Percentiles rank a stretch among this genome's conserved stretches.
Evolutionary conservation across 2,888 invertebrate genomes (phyloP).

Genomic region (Rhingia rostrata): DNA sequence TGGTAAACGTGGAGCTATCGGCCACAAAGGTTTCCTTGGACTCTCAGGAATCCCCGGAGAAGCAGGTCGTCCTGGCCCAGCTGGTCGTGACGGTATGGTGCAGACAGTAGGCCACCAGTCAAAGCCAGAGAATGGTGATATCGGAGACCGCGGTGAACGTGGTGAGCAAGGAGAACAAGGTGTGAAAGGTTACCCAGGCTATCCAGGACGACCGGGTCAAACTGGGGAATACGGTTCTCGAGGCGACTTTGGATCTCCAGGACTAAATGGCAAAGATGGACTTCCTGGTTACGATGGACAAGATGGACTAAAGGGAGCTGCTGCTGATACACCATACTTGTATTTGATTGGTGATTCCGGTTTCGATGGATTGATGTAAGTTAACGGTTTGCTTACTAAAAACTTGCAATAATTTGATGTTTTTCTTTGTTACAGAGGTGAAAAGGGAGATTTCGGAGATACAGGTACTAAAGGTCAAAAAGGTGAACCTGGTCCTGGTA

Average conservation of each 20-base stretch:
- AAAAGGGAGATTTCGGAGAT: constrained; percentile 83
- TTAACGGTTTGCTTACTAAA: background rate
- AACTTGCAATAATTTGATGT: background rate
- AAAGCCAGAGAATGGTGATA: constrained; percentile 77
- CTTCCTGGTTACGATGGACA: constrained; percentile 84
- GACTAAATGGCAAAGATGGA: constrained; percentile 82
- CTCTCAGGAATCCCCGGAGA: constrained; percentile 84
- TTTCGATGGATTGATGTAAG: constrained; percentile 79
- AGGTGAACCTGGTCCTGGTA: constrained; percentile 84
- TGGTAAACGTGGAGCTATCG: constrained; percentile 83
- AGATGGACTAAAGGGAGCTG: constrained; percentile 84
- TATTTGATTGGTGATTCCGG: constrained; percentile 80
- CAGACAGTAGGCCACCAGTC: constrained; percentile 74
- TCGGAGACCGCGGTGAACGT: constrained; percentile 81
- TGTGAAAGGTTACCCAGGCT: constrained; percentile 78
- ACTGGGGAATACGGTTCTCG: constrained; percentile 79
- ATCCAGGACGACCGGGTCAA: constrained; percentile 79
- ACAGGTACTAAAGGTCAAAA: constrained; percentile 85
- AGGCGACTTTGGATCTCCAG: constrained; percentile 81
- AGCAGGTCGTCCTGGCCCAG: constrained; percentile 79
- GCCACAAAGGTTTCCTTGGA: constrained; percentile 85
- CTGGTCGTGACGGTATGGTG: constrained; percentile 82
- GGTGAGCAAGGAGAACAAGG: constrained; percentile 80
- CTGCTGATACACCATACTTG: constrained; percentile 79
- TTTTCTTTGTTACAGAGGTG: constrained; percentile 79